Evolutionary conservation across 2,113 vertebrate genomes (phyloP).

Genomic region (Hippocampus zosterae): DNA sequence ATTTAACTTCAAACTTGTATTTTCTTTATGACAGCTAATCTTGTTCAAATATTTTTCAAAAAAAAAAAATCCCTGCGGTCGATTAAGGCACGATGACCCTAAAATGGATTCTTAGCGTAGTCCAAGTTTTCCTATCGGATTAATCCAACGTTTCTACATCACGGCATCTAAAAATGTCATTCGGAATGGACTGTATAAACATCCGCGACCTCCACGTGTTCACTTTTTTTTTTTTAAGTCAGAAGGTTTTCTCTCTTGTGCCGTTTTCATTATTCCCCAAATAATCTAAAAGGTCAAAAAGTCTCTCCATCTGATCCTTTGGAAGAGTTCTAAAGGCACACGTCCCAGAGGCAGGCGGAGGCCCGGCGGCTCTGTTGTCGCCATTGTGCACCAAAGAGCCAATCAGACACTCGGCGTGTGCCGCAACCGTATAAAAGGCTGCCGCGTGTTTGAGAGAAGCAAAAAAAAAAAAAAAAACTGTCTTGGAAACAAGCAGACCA

Average conservation of each 20-base stretch:
- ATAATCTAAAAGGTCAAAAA: slow-evolving; percentile 45
- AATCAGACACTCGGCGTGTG: slow-evolving; percentile 67
- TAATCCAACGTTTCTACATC: neutral
- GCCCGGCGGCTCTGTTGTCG: slow-evolving; percentile 30
- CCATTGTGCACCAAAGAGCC: slow-evolving; percentile 57
- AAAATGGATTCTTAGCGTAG: neutral
- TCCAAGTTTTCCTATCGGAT: neutral
- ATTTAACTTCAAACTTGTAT: neutral
- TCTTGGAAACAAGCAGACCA: slow-evolving; percentile 32
- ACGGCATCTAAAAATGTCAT: neutral
- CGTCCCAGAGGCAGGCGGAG: slow-evolving; percentile 35
- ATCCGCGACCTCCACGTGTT: neutral
- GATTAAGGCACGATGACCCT: neutral
- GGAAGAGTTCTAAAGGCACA: slow-evolving; percentile 67
- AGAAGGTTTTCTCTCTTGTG: slow-evolving; percentile 26
- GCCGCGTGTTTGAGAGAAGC: slow-evolving; percentile 13
- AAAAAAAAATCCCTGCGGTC: neutral
- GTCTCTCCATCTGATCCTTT: slow-evolving; percentile 52
- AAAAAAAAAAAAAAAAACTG: too few species aligned
- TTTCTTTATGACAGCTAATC: neutral
- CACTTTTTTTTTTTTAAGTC: neutral
- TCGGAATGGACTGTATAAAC: neutral
- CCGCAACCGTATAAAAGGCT: slow-evolving; percentile 59
- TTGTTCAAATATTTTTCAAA: neutral
- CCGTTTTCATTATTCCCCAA: slow-evolving; percentile 31